Evolutionary conservation across 1,140 invertebrate species (phyloP).

Genomic region (Drepana arcuata): DNA sequence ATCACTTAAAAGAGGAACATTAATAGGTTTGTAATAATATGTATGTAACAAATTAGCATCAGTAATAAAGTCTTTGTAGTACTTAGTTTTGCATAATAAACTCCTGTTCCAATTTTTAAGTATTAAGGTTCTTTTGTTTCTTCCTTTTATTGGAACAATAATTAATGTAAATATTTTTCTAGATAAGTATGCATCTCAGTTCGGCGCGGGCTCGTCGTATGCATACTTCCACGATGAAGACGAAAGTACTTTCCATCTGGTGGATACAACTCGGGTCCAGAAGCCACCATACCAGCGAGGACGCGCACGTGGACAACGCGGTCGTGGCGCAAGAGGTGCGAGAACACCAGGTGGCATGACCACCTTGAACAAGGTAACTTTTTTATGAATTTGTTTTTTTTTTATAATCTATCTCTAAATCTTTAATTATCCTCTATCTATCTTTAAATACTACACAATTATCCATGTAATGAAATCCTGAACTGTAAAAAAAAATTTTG

Average conservation of each 20-base stretch:
- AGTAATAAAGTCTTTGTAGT: too few relatives aligned
- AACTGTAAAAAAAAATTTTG: too few relatives aligned
- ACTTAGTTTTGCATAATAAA: too few relatives aligned
- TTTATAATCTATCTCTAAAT: background rate
- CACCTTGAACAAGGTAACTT: constrained; percentile 71
- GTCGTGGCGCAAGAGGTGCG: constrained; percentile 83
- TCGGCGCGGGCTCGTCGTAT: constrained; percentile 95
- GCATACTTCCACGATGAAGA: constrained; percentile 99
- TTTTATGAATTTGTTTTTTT: too few relatives aligned
- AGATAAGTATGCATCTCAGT: constrained; percentile 97
- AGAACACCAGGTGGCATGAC: constrained; percentile 81
- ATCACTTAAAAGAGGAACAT: too few relatives aligned
- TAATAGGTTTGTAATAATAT: too few relatives aligned
- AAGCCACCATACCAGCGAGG: constrained; percentile 93
- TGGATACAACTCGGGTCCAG: constrained; percentile 93
- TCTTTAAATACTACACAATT: background rate
- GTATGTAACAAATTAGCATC: too few relatives aligned
- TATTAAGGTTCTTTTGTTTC: too few relatives aligned
- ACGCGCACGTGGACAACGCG: constrained; percentile 86
- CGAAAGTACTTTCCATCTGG: constrained; percentile 97
- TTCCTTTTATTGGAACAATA: too few relatives aligned
- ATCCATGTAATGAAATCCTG: too few relatives aligned
- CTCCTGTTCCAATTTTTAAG: too few relatives aligned
- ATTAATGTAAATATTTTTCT: too few relatives aligned
- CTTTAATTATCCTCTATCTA: constrained; percentile 5